Evolutionary conservation across 2,888 invertebrate genomes (phyloP).

Genomic region (Aethes cnicana): DNA sequence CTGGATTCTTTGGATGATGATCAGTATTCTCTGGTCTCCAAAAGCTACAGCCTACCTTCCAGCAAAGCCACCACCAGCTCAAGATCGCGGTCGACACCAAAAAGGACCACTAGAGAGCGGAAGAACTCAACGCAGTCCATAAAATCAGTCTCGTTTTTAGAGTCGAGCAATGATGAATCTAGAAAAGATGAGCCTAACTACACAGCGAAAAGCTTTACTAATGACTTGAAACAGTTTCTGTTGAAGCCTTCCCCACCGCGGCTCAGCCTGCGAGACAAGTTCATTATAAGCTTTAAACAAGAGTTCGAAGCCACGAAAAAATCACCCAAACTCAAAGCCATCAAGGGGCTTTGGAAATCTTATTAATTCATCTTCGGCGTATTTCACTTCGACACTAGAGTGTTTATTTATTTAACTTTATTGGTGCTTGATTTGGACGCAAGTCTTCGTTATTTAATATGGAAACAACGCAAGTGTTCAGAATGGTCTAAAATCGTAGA

Average conservation of each 20-base stretch:
- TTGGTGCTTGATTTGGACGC: constrained; percentile 38
- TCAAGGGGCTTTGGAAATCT: constrained; percentile 79
- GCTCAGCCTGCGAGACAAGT: constrained; percentile 72
- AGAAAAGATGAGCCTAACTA: constrained; percentile 74
- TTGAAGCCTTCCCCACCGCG: constrained; percentile 71
- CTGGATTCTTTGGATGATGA: constrained; percentile 69
- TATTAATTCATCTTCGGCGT: constrained; percentile 49
- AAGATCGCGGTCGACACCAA: constrained; percentile 48
- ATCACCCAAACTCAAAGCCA: constrained; percentile 75
- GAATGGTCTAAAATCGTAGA: constrained; percentile 68
- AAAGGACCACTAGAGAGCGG: constrained; percentile 48
- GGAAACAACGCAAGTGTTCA: constrained; percentile 70
- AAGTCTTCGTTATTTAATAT: constrained; percentile 31
- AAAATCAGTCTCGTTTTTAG: constrained; percentile 76
- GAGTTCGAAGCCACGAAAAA: constrained; percentile 72
- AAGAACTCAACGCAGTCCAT: constrained; percentile 75
- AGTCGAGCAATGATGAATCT: constrained; percentile 69
- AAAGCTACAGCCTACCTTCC: constrained; percentile 60
- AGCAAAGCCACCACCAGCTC: constrained; percentile 42
- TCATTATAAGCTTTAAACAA: constrained; percentile 74
- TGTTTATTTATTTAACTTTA: constrained; percentile 10
- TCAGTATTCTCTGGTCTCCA: constrained; percentile 62
- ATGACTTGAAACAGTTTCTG: constrained; percentile 75
- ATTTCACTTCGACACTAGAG: constrained; percentile 14
- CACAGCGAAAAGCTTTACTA: constrained; percentile 78